A percentile compares a stretch with the other conserved stretches of the same genome.
phyloP scores from a whole-genome alignment of 2,113 vertebrate species.

The Notarius lentiginosus region DNA sequence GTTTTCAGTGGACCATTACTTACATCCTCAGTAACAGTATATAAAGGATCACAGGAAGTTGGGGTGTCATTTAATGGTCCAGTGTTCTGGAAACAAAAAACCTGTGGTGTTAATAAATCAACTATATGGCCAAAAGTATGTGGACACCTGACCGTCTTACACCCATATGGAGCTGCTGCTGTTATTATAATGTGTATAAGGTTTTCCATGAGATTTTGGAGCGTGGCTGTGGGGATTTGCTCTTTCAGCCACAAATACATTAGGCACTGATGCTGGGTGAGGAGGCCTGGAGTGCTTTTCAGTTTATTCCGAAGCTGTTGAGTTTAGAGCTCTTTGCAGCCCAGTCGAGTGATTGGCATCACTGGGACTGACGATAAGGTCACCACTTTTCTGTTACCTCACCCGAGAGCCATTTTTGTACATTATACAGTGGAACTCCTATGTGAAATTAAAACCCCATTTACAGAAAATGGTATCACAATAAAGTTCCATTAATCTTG shows the following conservation, averaged over 20 bases:
- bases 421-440: too few relatives aligned
- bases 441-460: too few relatives aligned
- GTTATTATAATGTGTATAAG: neutral
- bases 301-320: too few relatives aligned
- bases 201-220: neutral
- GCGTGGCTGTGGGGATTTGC: neutral
- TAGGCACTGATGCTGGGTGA: neutral
- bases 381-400: too few relatives aligned
- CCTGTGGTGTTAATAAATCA: neutral
- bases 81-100: neutral
- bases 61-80: neutral
- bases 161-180: neutral
- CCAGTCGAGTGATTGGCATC: too few relatives aligned
- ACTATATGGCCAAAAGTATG: neutral
- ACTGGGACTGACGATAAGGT: too few relatives aligned
- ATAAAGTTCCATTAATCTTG: too few relatives aligned
- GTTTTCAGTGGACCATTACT: neutral
- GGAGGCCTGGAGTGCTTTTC: too few relatives aligned
- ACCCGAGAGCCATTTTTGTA: too few relatives aligned
- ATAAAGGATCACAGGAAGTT: neutral
- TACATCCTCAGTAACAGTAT: neutral
- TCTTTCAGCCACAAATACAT: neutral
- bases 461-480: too few relatives aligned
- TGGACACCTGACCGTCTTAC: neutral
- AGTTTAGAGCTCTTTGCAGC: too few relatives aligned